phyloP scores from a whole-genome alignment of 2,888 invertebrate species.

The Lycaena phlaeas region DNA sequence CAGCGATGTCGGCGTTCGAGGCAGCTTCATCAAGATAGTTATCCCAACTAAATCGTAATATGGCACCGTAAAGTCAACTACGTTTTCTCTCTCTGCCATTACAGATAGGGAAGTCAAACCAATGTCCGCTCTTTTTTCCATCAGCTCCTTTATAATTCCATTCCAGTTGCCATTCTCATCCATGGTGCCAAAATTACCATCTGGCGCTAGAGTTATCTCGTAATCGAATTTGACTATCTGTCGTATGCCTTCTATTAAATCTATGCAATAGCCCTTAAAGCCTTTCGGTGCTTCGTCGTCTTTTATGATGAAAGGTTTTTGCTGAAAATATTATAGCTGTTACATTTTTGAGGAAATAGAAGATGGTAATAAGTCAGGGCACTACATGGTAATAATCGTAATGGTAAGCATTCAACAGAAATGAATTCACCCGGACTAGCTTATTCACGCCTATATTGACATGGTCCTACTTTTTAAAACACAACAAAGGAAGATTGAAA shows the following conservation, averaged over 20 bases:
- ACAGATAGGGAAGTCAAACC: conserved; percentile 95
- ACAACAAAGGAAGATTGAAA: too few species aligned
- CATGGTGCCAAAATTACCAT: conserved; percentile 91
- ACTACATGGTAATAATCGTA: too few species aligned
- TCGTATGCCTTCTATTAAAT: conserved; percentile 90
- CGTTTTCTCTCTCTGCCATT: conserved; percentile 97
- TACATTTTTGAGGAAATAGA: too few species aligned
- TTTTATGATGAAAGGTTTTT: conserved; percentile 87
- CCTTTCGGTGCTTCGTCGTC: conserved; percentile 78
- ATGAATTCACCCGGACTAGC: too few species aligned
- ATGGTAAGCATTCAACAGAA: too few species aligned
- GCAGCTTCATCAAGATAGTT: conserved; percentile 95
- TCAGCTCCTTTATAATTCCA: conserved; percentile 85
- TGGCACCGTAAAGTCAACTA: conserved; percentile 98
- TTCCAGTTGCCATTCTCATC: conserved; percentile 90
- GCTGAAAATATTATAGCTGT: too few species aligned
- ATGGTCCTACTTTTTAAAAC: too few species aligned
- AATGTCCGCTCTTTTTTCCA: conserved; percentile 92
- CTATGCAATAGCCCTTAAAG: conserved; percentile 93
- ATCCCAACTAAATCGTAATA: conserved; percentile 98
- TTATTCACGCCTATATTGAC: too few species aligned
- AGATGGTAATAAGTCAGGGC: too few species aligned
- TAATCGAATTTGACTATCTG: conserved; percentile 91
- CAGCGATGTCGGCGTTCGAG: conserved; percentile 90
- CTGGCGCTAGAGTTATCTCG: conserved; percentile 85